phyloP scores from a whole-genome alignment of 2,888 invertebrate genomes.

The Chironomus tentans region DNA sequence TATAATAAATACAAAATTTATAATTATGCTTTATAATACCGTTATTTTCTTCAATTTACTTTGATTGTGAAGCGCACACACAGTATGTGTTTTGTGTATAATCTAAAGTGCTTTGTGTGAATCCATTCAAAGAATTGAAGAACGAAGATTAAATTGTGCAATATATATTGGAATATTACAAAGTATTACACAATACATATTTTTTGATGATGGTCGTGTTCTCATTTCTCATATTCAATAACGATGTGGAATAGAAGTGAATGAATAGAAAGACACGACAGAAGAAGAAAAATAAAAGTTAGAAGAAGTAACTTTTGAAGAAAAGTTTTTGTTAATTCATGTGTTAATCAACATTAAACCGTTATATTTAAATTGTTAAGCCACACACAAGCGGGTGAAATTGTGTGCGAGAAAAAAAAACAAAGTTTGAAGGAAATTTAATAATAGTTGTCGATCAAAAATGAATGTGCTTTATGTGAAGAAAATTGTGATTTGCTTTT shows the following conservation, averaged over 20 bases:
- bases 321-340: background rate
- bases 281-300: too few species aligned
- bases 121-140: background rate
- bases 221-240: too few species aligned
- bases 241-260: too few species aligned
- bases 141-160: background rate
- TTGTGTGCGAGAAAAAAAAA: background rate
- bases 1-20: background rate
- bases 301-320: too few species aligned
- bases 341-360: conserved; percentile 13
- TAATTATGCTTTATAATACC: conserved; percentile 20
- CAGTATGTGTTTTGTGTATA: background rate
- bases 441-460: conserved; percentile 2
- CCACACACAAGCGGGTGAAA: background rate
- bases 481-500: conserved; percentile 1
- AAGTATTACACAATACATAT: background rate
- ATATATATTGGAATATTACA: background rate
- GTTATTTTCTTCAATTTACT: conserved; percentile 15
- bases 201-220: background rate
- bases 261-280: too few species aligned
- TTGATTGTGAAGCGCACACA: background rate
- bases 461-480: background rate
- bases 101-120: background rate
- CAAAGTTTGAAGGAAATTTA: background rate
- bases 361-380: background rate